These are phyloP conservation scores for Leucophenga montana DNA, from an alignment of 2,888 invertebrate species.

Conservation along the genomic window DNA sequence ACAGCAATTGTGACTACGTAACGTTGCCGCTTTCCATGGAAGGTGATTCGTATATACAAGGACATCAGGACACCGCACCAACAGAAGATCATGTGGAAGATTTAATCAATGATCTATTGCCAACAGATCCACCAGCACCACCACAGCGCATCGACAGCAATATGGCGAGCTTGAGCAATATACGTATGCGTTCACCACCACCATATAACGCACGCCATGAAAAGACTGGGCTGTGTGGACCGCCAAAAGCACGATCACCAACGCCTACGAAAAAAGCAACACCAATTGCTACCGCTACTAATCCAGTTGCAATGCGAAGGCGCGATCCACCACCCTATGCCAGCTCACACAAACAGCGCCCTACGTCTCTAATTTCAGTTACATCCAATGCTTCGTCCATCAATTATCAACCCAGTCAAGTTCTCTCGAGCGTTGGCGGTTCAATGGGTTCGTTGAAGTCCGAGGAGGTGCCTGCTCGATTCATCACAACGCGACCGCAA, in stretches of 20 bases:
- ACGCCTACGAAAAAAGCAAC: conserved; percentile 30
- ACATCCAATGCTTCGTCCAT: conserved; percentile 59
- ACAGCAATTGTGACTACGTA: conserved; percentile 93
- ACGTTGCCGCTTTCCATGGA: conserved; percentile 79
- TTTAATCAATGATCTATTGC: conserved; percentile 73
- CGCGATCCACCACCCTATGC: conserved; percentile 83
- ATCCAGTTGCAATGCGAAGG: conserved; percentile 53
- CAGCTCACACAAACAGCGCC: conserved; percentile 72
- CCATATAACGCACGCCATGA: conserved; percentile 80
- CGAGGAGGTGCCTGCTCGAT: conserved; percentile 83
- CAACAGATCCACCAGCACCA: conserved; percentile 79
- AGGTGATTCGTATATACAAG: conserved; percentile 77
- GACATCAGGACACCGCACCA: conserved; percentile 78
- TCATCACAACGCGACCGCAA: conserved; percentile 84
- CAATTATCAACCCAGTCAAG: conserved; percentile 67
- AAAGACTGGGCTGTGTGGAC: conserved; percentile 74
- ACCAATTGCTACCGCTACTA: neutral
- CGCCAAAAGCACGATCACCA: conserved; percentile 50
- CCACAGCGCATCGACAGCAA: conserved; percentile 81
- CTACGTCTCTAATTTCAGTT: conserved; percentile 73
- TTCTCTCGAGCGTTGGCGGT: conserved; percentile 51
- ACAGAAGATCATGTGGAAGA: conserved; percentile 73
- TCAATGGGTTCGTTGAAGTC: conserved; percentile 73
- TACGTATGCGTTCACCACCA: conserved; percentile 76
- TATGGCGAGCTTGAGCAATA: conserved; percentile 73